Conservation (phyloP, 2,797 vertebrate genomes). For the Loris lydekkerianus region DNA sequence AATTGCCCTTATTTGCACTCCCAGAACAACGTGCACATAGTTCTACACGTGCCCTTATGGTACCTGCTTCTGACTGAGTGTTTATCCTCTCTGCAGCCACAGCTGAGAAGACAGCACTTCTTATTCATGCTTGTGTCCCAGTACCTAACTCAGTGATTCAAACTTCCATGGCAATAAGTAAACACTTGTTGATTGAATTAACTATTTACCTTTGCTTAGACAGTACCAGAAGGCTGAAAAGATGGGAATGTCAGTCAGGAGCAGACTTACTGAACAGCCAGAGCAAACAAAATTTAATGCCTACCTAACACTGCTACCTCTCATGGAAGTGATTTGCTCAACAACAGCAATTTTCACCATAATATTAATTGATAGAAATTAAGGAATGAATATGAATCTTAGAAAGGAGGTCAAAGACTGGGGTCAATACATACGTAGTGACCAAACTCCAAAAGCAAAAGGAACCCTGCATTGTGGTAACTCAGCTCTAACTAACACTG, state of each 20-base stretch:
- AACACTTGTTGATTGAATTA: background rate
- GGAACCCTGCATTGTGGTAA: background rate
- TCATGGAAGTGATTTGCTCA: background rate
- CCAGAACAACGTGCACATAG: background rate
- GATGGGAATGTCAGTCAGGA: background rate
- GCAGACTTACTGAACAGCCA: background rate
- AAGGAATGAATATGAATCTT: background rate
- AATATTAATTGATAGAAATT: background rate
- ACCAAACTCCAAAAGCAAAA: background rate
- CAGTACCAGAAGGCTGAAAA: background rate
- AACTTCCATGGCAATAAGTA: background rate
- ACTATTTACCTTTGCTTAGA: background rate
- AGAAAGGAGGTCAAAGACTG: background rate
- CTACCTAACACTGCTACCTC: background rate
- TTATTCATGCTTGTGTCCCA: background rate
- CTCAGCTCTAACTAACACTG: background rate
- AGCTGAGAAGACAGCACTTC: background rate
- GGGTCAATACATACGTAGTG: background rate
- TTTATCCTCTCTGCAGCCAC: background rate
- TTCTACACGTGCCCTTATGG: background rate
- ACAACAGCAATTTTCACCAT: background rate
- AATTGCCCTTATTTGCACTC: background rate
- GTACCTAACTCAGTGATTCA: background rate
- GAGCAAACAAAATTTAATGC: background rate
- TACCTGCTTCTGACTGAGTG: background rate